A percentile compares a stretch with the other conserved stretches of the same genome.
These are phyloP conservation scores for Leucopsar rothschildi DNA, from an alignment of 2,113 vertebrate species.

Conservation along the genomic window DNA sequence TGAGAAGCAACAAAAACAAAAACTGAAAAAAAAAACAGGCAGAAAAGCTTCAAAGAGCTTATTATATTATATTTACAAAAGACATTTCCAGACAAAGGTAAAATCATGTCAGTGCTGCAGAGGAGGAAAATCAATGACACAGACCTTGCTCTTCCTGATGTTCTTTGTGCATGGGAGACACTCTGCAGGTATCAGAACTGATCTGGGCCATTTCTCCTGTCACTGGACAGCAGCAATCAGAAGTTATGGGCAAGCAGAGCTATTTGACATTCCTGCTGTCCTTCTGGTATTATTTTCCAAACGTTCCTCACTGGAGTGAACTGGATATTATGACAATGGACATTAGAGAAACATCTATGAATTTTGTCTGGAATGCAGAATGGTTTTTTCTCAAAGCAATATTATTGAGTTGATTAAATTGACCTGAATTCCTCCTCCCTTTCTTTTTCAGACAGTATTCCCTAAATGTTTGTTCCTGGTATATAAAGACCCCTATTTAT, in stretches of 20 bases:
- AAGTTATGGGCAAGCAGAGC: not conserved
- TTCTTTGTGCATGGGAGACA: not conserved
- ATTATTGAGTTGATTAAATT: not conserved
- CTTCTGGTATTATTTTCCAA: not conserved
- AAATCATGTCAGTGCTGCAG: not conserved
- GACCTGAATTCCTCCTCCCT: not conserved
- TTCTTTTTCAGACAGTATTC: not conserved
- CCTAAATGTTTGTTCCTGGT: not conserved
- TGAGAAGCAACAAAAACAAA: not conserved
- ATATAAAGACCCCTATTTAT: not conserved
- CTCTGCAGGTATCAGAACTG: not conserved
- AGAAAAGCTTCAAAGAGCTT: not conserved
- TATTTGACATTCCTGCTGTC: not conserved
- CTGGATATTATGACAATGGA: not conserved
- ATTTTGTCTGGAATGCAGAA: not conserved
- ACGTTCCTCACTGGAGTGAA: not conserved
- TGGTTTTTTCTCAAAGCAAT: not conserved
- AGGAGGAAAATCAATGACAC: not conserved
- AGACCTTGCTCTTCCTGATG: not conserved
- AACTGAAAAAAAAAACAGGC: not conserved
- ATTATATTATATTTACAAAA: not conserved
- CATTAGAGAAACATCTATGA: not conserved
- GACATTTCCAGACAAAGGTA: not conserved
- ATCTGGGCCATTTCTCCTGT: not conserved
- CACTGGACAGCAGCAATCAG: not conserved